Evolutionary conservation across 2,797 vertebrate genomes (phyloP).

Genomic region (Denticeps clupeoides): DNA sequence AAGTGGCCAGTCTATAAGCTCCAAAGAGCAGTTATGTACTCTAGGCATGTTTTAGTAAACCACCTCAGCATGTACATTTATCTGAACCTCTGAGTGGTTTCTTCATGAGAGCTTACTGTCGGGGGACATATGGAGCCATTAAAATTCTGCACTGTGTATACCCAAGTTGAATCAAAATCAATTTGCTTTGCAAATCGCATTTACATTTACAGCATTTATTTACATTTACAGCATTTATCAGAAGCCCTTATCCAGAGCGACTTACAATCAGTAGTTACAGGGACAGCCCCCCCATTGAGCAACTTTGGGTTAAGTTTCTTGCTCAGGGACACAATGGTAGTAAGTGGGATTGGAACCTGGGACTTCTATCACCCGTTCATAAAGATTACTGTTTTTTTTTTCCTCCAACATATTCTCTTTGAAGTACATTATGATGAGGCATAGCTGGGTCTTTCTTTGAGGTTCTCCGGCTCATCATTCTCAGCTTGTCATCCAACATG

Average conservation of each 20-base stretch:
- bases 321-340: no score
- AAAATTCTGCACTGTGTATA: background rate
- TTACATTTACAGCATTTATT: no score
- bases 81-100: background rate
- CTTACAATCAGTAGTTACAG: no score
- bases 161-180: background rate
- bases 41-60: slow-evolving; percentile 5
- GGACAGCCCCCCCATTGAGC: no score
- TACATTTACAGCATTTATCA: no score
- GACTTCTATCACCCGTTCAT: no score
- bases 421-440: background rate
- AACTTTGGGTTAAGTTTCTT: no score
- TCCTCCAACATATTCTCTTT: background rate
- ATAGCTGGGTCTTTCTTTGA: background rate
- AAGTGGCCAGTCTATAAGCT: no score
- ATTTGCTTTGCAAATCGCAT: background rate
- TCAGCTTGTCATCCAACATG: background rate
- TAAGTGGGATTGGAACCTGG: no score
- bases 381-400: background rate
- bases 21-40: slow-evolving; percentile 11
- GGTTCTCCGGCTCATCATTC: background rate
- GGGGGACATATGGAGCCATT: slow-evolving; percentile 1
- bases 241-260: no score
- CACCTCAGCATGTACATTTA: background rate
- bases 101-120: slow-evolving; percentile 25